Evolutionary conservation across 2,797 vertebrate species (phyloP).

Genomic region (Yasuhikotakia modesta): DNA sequence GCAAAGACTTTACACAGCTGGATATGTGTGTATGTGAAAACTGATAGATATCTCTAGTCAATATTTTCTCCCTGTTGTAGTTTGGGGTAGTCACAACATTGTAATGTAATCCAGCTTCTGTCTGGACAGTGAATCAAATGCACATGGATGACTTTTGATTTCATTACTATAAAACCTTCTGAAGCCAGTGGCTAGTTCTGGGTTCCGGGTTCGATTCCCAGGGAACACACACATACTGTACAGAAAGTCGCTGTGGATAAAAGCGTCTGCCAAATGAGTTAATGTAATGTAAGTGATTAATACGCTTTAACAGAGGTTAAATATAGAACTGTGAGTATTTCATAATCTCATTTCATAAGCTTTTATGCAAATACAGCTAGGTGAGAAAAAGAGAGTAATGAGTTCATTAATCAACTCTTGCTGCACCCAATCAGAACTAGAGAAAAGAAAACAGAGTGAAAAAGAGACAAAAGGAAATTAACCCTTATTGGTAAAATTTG

Average conservation of each 20-base stretch:
- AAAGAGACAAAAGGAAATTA: no score
- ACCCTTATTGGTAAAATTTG: no score
- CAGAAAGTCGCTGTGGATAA: no score
- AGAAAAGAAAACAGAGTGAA: no score
- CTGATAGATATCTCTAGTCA: slow-evolving; percentile 17
- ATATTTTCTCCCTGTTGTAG: slow-evolving; percentile 31
- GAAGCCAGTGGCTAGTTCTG: background rate
- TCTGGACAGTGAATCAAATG: background rate
- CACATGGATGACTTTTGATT: background rate
- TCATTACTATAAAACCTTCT: background rate
- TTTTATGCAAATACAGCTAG: slow-evolving; percentile 2
- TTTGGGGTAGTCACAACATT: slow-evolving; percentile 47
- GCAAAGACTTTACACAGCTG: background rate
- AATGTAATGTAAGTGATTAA: no score
- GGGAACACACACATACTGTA: no score
- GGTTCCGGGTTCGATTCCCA: no score
- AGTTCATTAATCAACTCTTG: background rate
- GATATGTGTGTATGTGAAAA: background rate
- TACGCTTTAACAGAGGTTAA: slow-evolving; percentile 1
- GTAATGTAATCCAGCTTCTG: slow-evolving; percentile 44
- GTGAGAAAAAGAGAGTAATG: background rate
- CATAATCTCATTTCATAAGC: slow-evolving; percentile 15
- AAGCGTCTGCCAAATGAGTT: no score
- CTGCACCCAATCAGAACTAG: background rate
- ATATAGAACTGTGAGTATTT: slow-evolving; percentile 7